Base-by-base conservation (phyloP, 2,113 vertebrate genomes). In the Piaya cayana region DNA sequence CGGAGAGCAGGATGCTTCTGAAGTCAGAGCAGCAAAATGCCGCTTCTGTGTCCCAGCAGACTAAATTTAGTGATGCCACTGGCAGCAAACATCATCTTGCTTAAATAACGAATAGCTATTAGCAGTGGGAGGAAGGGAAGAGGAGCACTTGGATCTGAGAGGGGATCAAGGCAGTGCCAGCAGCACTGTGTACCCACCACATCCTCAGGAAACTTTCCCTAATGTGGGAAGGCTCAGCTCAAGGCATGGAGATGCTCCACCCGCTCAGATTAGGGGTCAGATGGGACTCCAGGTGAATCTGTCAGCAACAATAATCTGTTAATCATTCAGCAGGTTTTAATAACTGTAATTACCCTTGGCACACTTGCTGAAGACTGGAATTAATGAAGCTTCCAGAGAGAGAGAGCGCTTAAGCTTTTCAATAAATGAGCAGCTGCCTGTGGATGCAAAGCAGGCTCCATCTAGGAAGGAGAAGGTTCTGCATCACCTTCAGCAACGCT, bases 141-240 rank as follows among this genome's bases (percentile, higher is more conserved):
- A 39, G 74, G 68, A 77, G 76, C 39, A 0, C 39, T 14, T 2
- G 52, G 58, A 4, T 30, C 2, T 3, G 37, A 9, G 30, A 6
- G 18, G 45, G 64, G 45, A 8, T 5, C 8, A 1, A 6, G 43
- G 47, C 69, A 16, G 26, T 1, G 5, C 55, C 60, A 4, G 42
- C 0, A 3, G 32, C 27, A 11, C 45, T 1, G 1, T 25, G 59
- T 18, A 2, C 69, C 23, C 1, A 2, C 9, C 32, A 2, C 34
- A 12, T 18, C 62, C 2, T 0, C 32, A 20, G n/a, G 12, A 18
- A 53, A 2, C 39, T 11, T 8, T 12, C 34, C 30, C 37, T 3
- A 1, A 1, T 0, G 5, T 1, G 0, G 39, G 60, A 26, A 8
- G 27, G 36, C 42, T 71, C 32, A 1, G 14, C 34, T 36, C 12